Base-by-base conservation (phyloP, 1,140 invertebrate species). In the Psix sp. region DNA sequence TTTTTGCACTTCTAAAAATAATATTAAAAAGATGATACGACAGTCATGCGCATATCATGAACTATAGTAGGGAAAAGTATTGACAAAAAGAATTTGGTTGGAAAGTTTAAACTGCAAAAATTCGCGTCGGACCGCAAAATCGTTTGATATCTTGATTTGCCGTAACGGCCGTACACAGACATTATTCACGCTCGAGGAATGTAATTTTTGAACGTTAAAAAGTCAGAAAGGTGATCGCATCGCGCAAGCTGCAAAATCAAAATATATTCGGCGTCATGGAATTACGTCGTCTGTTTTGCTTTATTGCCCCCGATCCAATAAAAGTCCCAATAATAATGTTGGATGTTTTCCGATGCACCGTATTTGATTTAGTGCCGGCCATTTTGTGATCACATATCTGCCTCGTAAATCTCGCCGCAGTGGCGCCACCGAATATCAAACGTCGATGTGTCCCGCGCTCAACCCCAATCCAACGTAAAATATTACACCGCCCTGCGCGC, bases 311-410 rank as follows among this genome's bases (percentile, higher is more conserved):
- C 77, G 80, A 83, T 84, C 82, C 85, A 86, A 87, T 87, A 87
- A 87, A 87, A 87, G 85, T 87, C 84, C 85, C 84, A 87, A 87
- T 87, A 87, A 87, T 87, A 87, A 87, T 87, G 86, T 86, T 82
- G 85, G 83, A 86, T 86, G 85, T 87, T 87, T 87, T 87, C 84
- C 85, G 84, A 86, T 86, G 84, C 85, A 86, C 84, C 84, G 84
- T 83, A 84, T 86, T 87, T 87, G 86, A 87, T 87, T 87, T 87
- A 87, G 84, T 86, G 82, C 82, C 84, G 83, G 86, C 85, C 86
- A 87, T 87, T 87, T 87, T 87, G 86, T 85, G 86, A 87, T 87
- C 84, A 85, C 86, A 86, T 87, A 87, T 87, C 86, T 87, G 85
- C 83, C 82, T 87, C 86, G 84, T 87, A 87, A 87, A 87, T 87